Conservation (phyloP, 2,113 vertebrate species). For the Pagrus major region DNA sequence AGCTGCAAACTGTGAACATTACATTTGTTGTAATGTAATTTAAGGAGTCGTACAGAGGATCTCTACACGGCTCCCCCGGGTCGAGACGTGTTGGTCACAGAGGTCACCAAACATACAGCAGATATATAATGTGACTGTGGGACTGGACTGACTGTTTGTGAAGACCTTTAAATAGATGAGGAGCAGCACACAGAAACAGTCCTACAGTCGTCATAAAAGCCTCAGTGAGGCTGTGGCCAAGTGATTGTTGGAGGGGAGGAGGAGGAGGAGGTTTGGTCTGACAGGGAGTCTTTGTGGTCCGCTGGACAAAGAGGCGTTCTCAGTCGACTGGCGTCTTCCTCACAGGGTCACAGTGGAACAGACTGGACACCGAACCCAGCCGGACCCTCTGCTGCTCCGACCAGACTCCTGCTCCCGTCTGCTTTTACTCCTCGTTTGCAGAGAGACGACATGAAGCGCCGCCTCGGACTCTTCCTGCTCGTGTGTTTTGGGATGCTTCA, state of each 20-base stretch:
- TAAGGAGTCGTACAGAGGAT: too few relatives aligned
- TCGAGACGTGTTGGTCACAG: too few relatives aligned
- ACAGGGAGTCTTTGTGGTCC: conserved; percentile 69
- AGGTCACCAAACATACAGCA: too few relatives aligned
- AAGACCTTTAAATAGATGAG: not conserved
- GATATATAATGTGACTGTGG: not conserved
- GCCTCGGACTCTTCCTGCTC: conserved; percentile 63
- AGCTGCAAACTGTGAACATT: too few relatives aligned
- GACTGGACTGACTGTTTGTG: not conserved
- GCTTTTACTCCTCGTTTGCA: not conserved
- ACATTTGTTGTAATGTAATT: too few relatives aligned
- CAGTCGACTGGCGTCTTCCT: not conserved
- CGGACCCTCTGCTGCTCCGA: not conserved
- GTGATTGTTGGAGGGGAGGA: conserved; percentile 29
- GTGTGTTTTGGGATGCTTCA: conserved; percentile 56
- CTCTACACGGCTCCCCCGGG: too few relatives aligned
- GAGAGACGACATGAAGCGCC: conserved; percentile 67
- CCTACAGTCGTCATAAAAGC: not conserved
- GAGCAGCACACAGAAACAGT: not conserved
- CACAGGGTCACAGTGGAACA: conserved; percentile 2
- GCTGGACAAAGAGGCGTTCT: conserved; percentile 63
- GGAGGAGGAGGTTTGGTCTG: not conserved
- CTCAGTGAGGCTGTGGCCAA: not conserved
- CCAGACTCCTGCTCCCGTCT: not conserved
- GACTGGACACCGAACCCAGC: not conserved